These are phyloP conservation scores for Rana temporaria DNA, from an alignment of 2,113 vertebrate species.

Conservation along the genomic window DNA sequence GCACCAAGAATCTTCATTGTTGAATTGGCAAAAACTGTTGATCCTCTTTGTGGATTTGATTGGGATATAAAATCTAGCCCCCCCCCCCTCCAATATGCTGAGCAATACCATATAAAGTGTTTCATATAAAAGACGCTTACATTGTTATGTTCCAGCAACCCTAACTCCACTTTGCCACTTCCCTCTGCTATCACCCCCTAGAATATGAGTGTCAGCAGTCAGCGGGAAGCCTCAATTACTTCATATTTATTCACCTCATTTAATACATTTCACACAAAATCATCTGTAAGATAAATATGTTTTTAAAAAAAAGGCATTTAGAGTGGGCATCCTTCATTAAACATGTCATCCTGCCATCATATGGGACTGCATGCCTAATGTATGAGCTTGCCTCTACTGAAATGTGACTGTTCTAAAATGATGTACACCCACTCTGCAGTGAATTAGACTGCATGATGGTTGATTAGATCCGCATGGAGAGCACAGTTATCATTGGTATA, in stretches of 20 bases:
- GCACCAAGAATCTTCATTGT: too few species aligned
- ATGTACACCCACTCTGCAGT: neutral
- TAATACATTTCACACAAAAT: slow-evolving; percentile 26
- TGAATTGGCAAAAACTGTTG: too few species aligned
- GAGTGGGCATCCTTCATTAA: slow-evolving; percentile 30
- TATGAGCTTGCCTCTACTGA: neutral
- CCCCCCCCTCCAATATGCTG: neutral
- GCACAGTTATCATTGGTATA: too few species aligned
- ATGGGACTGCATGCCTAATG: neutral
- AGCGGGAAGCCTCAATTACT: slow-evolving; percentile 42
- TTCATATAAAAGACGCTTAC: slow-evolving; percentile 4
- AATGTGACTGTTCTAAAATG: neutral
- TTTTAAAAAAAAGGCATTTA: neutral
- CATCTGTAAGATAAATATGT: slow-evolving; percentile 29
- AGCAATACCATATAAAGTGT: slow-evolving; percentile 1
- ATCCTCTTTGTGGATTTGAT: too few species aligned
- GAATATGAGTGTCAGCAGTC: slow-evolving; percentile 28
- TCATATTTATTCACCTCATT: slow-evolving; percentile 48
- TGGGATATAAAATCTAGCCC: too few species aligned
- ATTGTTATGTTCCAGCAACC: slow-evolving; percentile 17
- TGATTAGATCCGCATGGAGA: too few species aligned
- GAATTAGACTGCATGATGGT: neutral
- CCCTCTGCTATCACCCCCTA: slow-evolving; percentile 4
- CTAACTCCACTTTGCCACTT: slow-evolving; percentile 1
- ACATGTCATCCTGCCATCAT: neutral